These are phyloP conservation scores for Oryzias sinensis DNA, from an alignment of 2,797 vertebrate species.

Conservation along the genomic window DNA sequence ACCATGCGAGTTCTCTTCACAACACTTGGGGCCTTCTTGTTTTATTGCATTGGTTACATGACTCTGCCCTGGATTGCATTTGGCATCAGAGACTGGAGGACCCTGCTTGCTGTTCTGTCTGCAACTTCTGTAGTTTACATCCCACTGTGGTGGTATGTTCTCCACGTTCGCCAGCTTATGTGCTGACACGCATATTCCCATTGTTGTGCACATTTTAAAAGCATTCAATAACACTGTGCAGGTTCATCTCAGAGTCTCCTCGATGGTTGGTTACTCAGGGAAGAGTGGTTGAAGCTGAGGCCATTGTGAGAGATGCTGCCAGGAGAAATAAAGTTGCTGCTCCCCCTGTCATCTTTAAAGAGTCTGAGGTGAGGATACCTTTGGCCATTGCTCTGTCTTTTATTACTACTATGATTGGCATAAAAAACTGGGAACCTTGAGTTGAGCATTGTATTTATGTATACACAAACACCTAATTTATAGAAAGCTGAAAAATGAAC, in stretches of 20 bases:
- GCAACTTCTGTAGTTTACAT: conserved; percentile 80
- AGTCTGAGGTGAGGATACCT: conserved; percentile 54
- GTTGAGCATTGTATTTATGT: no score
- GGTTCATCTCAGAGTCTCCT: conserved; percentile 79
- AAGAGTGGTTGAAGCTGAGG: conserved; percentile 69
- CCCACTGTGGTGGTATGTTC: conserved; percentile 87
- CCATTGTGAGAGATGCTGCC: conserved; percentile 71
- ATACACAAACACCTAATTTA: no score
- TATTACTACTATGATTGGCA: neutral
- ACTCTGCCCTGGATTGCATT: conserved; percentile 86
- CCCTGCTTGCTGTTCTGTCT: conserved; percentile 81
- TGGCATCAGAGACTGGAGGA: conserved; percentile 86
- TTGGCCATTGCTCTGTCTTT: neutral
- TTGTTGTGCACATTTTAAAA: neutral
- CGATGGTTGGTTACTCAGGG: conserved; percentile 78
- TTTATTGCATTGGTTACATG: conserved; percentile 92
- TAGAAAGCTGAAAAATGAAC: no score
- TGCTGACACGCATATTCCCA: neutral
- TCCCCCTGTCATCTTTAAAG: conserved; percentile 71
- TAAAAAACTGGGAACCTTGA: neutral
- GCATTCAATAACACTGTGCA: conserved; percentile 25
- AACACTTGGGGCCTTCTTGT: conserved; percentile 87
- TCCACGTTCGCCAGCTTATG: no score
- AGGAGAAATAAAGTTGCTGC: conserved; percentile 68
- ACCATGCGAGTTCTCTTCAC: conserved; percentile 86